Base-by-base conservation (phyloP, 1,140 invertebrate genomes). In the Babylonia areolata region DNA sequence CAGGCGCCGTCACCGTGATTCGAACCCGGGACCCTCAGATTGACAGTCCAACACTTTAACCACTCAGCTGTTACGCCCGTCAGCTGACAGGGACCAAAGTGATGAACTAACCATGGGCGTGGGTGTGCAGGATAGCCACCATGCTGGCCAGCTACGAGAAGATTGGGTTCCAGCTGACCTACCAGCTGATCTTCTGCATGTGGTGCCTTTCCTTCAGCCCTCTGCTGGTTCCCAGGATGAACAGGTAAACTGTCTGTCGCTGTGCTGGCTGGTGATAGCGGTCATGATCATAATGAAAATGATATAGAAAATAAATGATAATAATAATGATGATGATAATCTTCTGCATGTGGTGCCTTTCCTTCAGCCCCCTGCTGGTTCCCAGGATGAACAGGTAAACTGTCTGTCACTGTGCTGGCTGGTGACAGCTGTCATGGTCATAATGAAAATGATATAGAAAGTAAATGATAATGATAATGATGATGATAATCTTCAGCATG, bases 191-290 rank as follows among this genome's bases (percentile, higher is more conserved):
- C 75, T 99, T 99, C 95, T 99, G 99, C 94, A 95, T 99, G 39
- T 99, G 99, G 99, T 98, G 99, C 85, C 95, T 99, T 87, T 99
- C 99, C 0, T 99, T 99, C 95, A 99, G 99, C 95, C 96, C 97
- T 23, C 95, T 97, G 83, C 95, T 99, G 78, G 98, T 98, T 3
- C 97, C 98, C 93, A 98, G 98, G 94, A 99, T 99, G 97, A 99
- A 98, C 95, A 99, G 98, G 96, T 97, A 93, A 91, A 51, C 9
- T 51, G 46, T 51, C n/a, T 51, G 46, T 17, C 46, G 17, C 9
- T 51, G 46, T n/a, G n/a, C n/a, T n/a, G n/a, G n/a, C n/a, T n/a
- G n/a, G n/a, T 51, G 46, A 51, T 51, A 20, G 20, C 46, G 46
- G 20, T 51, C 46, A 51, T 51, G 46, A 51, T 51, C 9, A 51